Conservation (phyloP, 1,140 invertebrate species). For the Hesperophylax magnus region DNA sequence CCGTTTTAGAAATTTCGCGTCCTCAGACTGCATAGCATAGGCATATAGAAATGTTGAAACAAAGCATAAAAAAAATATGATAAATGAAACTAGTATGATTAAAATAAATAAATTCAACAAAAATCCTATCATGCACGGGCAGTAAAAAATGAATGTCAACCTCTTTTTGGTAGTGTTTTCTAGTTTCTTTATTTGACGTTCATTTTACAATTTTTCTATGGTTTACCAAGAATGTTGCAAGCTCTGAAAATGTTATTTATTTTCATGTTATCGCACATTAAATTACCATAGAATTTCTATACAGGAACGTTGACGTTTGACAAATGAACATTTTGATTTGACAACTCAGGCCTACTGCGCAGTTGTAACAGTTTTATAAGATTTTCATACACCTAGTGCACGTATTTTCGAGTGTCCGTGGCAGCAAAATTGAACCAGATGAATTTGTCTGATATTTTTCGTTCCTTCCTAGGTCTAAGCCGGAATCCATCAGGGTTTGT, state of each 20-base stretch:
- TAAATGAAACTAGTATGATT: conserved; percentile 56
- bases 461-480: conserved; percentile 27
- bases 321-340: conserved; percentile 5
- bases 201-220: conserved; percentile 4
- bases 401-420: not conserved
- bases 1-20: conserved; percentile 76
- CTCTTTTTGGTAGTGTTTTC: conserved; percentile 16
- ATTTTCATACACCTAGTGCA: not conserved
- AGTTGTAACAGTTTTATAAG: not conserved
- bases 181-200: not conserved
- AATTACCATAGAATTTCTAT: no score
- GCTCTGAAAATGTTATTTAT: no score
- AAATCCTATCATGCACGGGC: conserved; percentile 57
- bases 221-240: not conserved
- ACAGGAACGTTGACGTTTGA: not conserved
- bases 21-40: conserved; percentile 71
- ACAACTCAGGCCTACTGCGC: conserved; percentile 6
- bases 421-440: conserved; percentile 27
- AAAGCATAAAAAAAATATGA: conserved; percentile 57
- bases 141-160: conserved; percentile 10
- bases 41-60: conserved; percentile 53
- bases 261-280: no score
- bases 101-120: conserved; percentile 57
- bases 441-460: conserved; percentile 33
- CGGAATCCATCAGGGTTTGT: conserved; percentile 1